These are phyloP conservation scores for Yponomeuta plumbellus DNA, from an alignment of 2,888 invertebrate genomes.

Conservation along the genomic window DNA sequence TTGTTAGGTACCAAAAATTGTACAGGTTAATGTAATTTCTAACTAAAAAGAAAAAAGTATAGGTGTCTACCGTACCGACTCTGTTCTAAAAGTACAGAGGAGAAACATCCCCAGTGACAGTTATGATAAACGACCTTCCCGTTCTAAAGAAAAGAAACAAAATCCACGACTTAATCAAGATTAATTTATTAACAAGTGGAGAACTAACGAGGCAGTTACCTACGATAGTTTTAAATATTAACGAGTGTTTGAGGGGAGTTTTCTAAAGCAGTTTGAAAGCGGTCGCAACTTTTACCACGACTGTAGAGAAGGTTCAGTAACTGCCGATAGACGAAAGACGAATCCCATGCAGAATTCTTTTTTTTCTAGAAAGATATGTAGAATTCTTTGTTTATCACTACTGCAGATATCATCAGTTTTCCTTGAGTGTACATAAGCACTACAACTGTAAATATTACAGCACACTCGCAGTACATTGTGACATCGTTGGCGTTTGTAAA, in stretches of 20 bases:
- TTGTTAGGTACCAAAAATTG: too few relatives aligned
- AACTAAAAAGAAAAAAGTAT: too few relatives aligned
- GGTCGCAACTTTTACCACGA: not conserved
- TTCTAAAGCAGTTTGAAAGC: slow-evolving; percentile 4
- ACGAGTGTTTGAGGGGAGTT: slow-evolving; percentile 10
- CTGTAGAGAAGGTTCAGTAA: not conserved
- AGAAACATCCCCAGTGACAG: not conserved
- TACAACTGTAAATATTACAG: too few relatives aligned
- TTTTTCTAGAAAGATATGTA: not conserved
- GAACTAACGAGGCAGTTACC: not conserved
- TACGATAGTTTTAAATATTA: slow-evolving; percentile 13
- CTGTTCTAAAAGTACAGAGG: not conserved
- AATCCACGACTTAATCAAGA: not conserved
- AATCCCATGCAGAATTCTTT: too few relatives aligned
- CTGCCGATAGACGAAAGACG: too few relatives aligned
- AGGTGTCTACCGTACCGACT: too few relatives aligned
- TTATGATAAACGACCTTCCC: not conserved
- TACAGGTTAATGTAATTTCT: too few relatives aligned
- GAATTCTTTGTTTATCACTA: too few relatives aligned
- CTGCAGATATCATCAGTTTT: too few relatives aligned
- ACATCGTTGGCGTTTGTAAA: too few relatives aligned
- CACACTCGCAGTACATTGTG: too few relatives aligned
- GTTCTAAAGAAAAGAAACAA: not conserved
- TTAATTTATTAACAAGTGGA: not conserved
- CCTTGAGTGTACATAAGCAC: too few relatives aligned